phyloP scores from a whole-genome alignment of 2,797 vertebrate species.

The Thamnophis elegans region DNA sequence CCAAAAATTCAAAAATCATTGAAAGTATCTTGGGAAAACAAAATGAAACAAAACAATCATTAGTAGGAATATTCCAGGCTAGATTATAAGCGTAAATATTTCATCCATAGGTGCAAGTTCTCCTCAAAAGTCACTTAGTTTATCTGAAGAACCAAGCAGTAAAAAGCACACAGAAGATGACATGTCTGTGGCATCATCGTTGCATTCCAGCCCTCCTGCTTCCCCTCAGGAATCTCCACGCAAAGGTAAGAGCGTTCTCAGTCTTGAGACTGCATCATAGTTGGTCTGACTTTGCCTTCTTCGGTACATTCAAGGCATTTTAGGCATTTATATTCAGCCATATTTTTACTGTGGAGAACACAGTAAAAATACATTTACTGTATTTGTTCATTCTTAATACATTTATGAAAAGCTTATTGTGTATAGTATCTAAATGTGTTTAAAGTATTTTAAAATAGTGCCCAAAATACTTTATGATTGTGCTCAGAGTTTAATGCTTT shows the following conservation, averaged over 20 bases:
- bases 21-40: not conserved
- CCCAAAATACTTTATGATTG: not conserved
- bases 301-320: not conserved
- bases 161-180: constrained; percentile 85
- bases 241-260: constrained; percentile 77
- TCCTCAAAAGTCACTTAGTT: constrained; percentile 78
- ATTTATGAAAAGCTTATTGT: not conserved
- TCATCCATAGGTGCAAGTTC: constrained; percentile 73
- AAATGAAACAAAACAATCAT: not conserved
- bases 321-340: not conserved
- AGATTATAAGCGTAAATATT: not conserved
- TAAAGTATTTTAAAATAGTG: not conserved
- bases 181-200: constrained; percentile 81
- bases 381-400: too few species aligned
- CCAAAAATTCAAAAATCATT: not conserved
- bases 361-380: too few species aligned
- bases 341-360: not conserved
- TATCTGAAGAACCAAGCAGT: constrained; percentile 78
- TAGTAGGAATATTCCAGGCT: not conserved
- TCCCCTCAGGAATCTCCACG: constrained; percentile 89
- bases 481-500: not conserved
- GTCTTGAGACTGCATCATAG: rapidly evolving
- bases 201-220: constrained; percentile 87
- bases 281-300: rapidly evolving
- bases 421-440: not conserved